phyloP scores from a whole-genome alignment of 2,113 vertebrate genomes.

The Zosterops borbonicus region DNA sequence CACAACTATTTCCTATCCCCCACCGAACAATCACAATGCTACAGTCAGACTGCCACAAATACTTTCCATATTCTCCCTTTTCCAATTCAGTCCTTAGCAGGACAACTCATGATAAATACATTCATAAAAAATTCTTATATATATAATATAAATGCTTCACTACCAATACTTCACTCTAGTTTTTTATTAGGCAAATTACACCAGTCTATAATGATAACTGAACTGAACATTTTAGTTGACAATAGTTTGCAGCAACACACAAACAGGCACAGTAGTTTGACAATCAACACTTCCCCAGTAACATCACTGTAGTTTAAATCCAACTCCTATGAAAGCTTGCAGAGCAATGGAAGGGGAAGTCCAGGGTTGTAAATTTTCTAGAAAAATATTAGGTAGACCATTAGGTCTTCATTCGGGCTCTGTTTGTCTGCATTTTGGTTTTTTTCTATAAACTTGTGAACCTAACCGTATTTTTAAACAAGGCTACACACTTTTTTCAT shows the following conservation, averaged over 20 bases:
- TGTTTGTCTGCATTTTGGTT: not conserved
- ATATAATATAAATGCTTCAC: not conserved
- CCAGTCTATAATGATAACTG: not conserved
- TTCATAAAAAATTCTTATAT: no score
- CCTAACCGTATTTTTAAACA: not conserved
- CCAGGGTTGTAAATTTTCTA: fast-evolving
- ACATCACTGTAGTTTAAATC: not conserved
- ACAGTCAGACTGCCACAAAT: not conserved
- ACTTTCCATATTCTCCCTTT: not conserved
- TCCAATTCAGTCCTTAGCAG: not conserved
- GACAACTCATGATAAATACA: not conserved
- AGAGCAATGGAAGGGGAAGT: not conserved
- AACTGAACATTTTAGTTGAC: not conserved
- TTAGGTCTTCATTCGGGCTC: not conserved
- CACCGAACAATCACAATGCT: not conserved
- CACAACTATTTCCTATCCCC: not conserved
- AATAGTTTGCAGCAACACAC: not conserved
- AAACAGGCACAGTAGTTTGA: not conserved
- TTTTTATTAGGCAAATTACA: not conserved
- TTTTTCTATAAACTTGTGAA: not conserved
- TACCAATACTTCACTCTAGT: not conserved
- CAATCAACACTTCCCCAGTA: not conserved
- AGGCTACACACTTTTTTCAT: not conserved
- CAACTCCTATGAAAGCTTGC: not conserved
- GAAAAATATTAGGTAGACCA: not conserved